These are phyloP conservation scores for Poeciliopsis prolifica DNA, from an alignment of 2,113 vertebrate genomes.

Conservation along the genomic window DNA sequence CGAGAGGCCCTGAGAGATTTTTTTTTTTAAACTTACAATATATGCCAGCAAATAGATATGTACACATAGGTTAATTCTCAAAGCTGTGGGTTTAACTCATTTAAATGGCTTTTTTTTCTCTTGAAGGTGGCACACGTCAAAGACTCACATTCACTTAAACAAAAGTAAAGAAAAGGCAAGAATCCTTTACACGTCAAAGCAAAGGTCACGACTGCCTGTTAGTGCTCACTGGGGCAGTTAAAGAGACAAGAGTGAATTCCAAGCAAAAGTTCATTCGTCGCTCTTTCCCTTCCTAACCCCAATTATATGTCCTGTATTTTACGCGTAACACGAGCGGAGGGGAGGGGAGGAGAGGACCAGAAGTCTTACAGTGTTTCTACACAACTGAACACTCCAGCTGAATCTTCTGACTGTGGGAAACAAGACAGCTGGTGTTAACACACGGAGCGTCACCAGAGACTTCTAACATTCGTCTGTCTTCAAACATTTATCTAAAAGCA, in stretches of 20 bases:
- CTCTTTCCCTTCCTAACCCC: constrained; percentile 51
- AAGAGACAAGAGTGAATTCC: constrained; percentile 59
- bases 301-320: constrained; percentile 34
- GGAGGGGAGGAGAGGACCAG: constrained; percentile 62
- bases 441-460: constrained; percentile 73
- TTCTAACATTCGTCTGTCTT: constrained; percentile 84
- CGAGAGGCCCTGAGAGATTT: constrained; percentile 84
- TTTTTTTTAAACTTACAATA: constrained; percentile 79
- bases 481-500: constrained; percentile 75
- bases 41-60: constrained; percentile 85
- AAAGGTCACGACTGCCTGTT: constrained; percentile 77
- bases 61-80: constrained; percentile 84
- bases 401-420: constrained; percentile 46
- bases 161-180: constrained; percentile 72
- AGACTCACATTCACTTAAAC: constrained; percentile 78
- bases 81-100: constrained; percentile 84
- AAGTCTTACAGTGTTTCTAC: constrained; percentile 78
- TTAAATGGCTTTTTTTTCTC: constrained; percentile 82
- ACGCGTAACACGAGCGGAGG: constrained; percentile 66
- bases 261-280: constrained; percentile 59
- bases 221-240: constrained; percentile 77
- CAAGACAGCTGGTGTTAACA: constrained; percentile 52
- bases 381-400: constrained; percentile 66
- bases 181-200: constrained; percentile 73
- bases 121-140: constrained; percentile 80